Base-by-base conservation (phyloP, 2,888 invertebrate genomes). In the Melinaea marsaeus region DNA sequence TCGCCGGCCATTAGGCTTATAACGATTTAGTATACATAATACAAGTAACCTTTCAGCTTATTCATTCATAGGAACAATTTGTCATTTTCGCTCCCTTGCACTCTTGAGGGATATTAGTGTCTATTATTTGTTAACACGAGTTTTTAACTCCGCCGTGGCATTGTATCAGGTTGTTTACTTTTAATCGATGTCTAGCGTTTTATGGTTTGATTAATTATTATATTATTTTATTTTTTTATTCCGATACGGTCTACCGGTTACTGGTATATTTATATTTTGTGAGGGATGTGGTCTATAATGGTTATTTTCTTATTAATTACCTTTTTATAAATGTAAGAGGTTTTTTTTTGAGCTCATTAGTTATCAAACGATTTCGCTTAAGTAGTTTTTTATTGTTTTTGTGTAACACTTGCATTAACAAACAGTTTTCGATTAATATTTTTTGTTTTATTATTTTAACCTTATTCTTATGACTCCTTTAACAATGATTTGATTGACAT, bases 21-120 rank as follows among this genome's bases (percentile, higher is more conserved):
- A 64, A 64, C 35, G 37, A 13, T 64, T 58, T 48, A n/a, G n/a
- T n/a, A n/a, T n/a, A n/a, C n/a, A n/a, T n/a, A n/a, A n/a, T n/a
- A n/a, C 57, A 64, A 58, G 34, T 33, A 51, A 61, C 57, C 48
- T 51, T n/a, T 54, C 47, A 54, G 65, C 54, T 66, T 57, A 47
- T 58, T 58, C 55, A 65, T 65, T 66, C 64, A 60, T 63, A 61
- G 63, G 55, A 54, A 62, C 65, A 66, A 68, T 70, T 71, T 72
- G 69, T 71, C 69, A 71, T 71, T 70, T 63, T 69, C 69, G 69
- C 69, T 71, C 68, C 66, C 68, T 62, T 63, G 71, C 70, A 69
- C 71, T 68, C 68, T 63, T 68, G 60, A 65, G 69, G 71, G 71
- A 68, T 69, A 70, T 73, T 69, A 71, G 67, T 45, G 47, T 57